These are phyloP conservation scores for Anarhynchus alexandrinus DNA, from an alignment of 2,113 vertebrate species.

Conservation along the genomic window DNA sequence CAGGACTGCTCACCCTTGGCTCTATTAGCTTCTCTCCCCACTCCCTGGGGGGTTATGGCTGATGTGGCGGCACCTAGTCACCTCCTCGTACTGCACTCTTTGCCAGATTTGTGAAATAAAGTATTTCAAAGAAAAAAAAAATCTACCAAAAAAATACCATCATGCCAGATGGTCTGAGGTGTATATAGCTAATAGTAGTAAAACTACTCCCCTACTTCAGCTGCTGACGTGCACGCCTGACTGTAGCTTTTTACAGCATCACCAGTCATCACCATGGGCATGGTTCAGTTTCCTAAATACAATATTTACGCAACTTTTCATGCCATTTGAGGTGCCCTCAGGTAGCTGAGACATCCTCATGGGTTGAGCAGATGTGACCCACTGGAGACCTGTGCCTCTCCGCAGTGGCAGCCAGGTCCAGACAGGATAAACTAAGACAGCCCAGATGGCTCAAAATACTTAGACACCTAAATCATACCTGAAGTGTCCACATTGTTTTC, in stretches of 20 bases:
- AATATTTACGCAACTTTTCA: not conserved
- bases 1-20: not conserved
- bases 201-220: not conserved
- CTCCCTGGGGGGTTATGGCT: rapidly evolving
- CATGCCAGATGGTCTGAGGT: not conserved
- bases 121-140: not conserved
- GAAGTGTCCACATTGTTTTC: not conserved
- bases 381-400: not conserved
- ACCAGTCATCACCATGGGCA: not conserved
- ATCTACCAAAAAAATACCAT: not conserved
- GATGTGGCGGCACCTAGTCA: not conserved
- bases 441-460: not conserved
- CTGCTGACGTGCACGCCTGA: not conserved
- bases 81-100: not conserved
- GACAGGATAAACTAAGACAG: not conserved
- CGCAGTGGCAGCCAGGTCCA: not conserved
- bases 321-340: not conserved
- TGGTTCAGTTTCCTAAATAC: not conserved
- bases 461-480: not conserved
- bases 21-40: not conserved
- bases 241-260: not conserved
- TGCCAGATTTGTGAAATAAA: not conserved
- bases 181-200: not conserved
- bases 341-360: not conserved
- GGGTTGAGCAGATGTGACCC: not conserved